These are phyloP conservation scores for Penelope pileata DNA, from an alignment of 2,113 vertebrate species.

Conservation along the genomic window DNA sequence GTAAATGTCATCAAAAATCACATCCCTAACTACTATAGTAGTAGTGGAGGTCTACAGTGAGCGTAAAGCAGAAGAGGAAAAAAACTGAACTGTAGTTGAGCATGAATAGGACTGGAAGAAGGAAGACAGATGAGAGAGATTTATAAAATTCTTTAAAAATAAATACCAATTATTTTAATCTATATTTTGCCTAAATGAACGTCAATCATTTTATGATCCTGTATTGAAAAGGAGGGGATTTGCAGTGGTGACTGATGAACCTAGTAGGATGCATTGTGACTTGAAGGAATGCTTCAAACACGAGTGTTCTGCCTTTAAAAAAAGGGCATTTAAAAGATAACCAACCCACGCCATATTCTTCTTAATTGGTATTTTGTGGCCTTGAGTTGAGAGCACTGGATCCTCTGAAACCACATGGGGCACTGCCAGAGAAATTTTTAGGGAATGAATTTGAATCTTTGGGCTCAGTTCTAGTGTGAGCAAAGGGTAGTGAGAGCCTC, in stretches of 20 bases:
- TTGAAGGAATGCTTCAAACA: not conserved
- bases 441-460: not conserved
- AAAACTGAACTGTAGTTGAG: not conserved
- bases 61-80: not conserved
- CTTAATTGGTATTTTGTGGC: not conserved
- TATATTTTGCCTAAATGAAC: not conserved
- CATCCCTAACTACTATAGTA: not conserved
- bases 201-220: not conserved
- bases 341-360: not conserved
- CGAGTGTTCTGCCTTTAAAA: not conserved
- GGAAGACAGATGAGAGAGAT: not conserved
- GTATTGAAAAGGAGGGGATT: not conserved
- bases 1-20: not conserved
- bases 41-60: not conserved
- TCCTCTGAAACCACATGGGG: not conserved
- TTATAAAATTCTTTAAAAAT: not conserved
- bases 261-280: not conserved
- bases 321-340: not conserved
- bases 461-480: not conserved
- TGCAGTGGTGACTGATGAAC: not conserved
- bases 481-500: not conserved
- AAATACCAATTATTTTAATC: not conserved
- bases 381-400: not conserved
- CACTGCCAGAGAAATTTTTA: not conserved
- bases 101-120: not conserved